phyloP scores from a whole-genome alignment of 1,140 invertebrate species.

The Philopotamus ludificatus region DNA sequence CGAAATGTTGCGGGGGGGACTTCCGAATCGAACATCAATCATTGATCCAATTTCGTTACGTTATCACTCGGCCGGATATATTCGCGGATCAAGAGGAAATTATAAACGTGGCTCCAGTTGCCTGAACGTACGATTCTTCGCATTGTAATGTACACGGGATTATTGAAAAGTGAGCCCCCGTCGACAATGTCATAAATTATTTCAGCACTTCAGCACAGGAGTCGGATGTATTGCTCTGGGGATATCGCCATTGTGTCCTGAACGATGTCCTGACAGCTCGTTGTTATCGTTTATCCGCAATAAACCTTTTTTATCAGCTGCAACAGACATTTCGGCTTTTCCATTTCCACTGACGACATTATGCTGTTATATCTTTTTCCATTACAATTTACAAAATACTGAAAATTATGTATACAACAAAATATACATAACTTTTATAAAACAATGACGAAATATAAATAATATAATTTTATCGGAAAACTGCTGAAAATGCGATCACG shows the following conservation, averaged over 20 bases:
- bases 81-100: not conserved
- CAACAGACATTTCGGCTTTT: slow-evolving; percentile 1
- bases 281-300: slow-evolving; percentile 4
- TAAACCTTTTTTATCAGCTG: slow-evolving; percentile 12
- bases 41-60: not conserved
- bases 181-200: not conserved
- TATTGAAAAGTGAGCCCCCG: not conserved
- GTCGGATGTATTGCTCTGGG: not conserved
- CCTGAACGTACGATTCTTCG: not conserved
- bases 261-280: not conserved
- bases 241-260: not conserved
- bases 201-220: not conserved
- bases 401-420: too few species aligned
- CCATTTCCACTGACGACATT: not conserved
- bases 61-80: not conserved
- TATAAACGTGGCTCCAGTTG: not conserved
- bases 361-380: too few species aligned
- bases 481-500: too few species aligned
- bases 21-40: not conserved
- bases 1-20: too few species aligned
- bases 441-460: too few species aligned
- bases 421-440: too few species aligned
- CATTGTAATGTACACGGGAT: too few species aligned
- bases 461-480: too few species aligned
- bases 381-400: too few species aligned